Evolutionary conservation across 2,113 vertebrate genomes (phyloP).

Genomic region (Chrysemys picta): DNA sequence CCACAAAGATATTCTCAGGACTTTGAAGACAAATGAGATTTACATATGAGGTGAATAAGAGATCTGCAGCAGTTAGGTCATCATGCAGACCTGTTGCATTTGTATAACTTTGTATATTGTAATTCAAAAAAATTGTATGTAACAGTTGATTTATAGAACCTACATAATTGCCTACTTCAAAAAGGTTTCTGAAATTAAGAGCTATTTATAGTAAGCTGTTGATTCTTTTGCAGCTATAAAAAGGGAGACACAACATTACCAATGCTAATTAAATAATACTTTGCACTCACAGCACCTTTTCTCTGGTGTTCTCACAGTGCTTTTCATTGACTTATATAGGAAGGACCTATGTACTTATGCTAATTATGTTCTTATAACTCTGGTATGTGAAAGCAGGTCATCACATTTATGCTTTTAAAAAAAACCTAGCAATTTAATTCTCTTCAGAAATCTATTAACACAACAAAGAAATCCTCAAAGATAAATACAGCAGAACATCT

Average conservation of each 20-base stretch:
- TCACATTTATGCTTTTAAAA: constrained; percentile 12
- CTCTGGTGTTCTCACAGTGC: constrained; percentile 1
- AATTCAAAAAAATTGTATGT: neutral
- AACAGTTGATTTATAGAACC: neutral
- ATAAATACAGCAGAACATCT: neutral
- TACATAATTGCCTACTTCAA: neutral
- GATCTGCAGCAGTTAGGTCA: constrained; percentile 18
- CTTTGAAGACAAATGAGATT: neutral
- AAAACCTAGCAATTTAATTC: neutral
- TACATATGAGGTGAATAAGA: neutral
- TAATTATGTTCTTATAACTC: constrained; percentile 5
- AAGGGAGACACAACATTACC: neutral
- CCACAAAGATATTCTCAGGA: neutral
- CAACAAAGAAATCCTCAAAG: neutral
- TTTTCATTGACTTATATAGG: neutral
- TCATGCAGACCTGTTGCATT: neutral
- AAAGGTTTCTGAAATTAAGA: constrained; percentile 19
- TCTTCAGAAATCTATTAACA: neutral
- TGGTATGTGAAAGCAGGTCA: neutral
- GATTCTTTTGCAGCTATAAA: neutral
- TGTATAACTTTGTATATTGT: accelerated
- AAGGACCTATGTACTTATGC: neutral
- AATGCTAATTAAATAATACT: neutral
- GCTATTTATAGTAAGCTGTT: neutral
- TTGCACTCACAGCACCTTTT: neutral